phyloP scores from a whole-genome alignment of 2,113 vertebrate species.

The Hypocryptadius cinnamomeus region DNA sequence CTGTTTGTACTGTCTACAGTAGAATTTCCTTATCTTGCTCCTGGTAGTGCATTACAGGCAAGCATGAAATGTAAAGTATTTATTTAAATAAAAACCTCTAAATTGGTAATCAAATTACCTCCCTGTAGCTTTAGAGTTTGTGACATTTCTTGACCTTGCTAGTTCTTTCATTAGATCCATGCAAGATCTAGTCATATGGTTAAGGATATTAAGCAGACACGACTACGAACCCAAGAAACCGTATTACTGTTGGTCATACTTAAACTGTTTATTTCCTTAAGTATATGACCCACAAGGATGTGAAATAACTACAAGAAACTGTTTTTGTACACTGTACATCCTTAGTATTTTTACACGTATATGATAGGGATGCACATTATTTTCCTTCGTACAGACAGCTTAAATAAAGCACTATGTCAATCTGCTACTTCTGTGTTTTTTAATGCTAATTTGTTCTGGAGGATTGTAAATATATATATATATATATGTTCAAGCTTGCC shows the following conservation, averaged over 20 bases:
- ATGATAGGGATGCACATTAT: slow-evolving; percentile 94
- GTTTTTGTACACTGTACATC: slow-evolving; percentile 98
- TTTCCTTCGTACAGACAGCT: slow-evolving; percentile 95
- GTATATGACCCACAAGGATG: slow-evolving; percentile 82
- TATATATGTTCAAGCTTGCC: slow-evolving; percentile 40
- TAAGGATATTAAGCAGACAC: slow-evolving; percentile 79
- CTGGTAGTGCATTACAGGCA: slow-evolving; percentile 89
- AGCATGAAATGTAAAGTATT: slow-evolving; percentile 97
- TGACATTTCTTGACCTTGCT: slow-evolving; percentile 85
- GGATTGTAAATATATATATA: slow-evolving; percentile 61
- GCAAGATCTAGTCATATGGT: slow-evolving; percentile 81
- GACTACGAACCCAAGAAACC: slow-evolving; percentile 74
- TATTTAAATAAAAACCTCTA: slow-evolving; percentile 89
- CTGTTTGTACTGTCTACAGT: slow-evolving; percentile 87
- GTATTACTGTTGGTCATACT: slow-evolving; percentile 79
- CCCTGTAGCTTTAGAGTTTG: slow-evolving; percentile 89
- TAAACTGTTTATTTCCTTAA: slow-evolving; percentile 79
- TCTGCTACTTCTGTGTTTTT: slow-evolving; percentile 75
- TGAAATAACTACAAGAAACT: slow-evolving; percentile 87
- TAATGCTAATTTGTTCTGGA: slow-evolving; percentile 67
- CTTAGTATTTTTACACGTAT: slow-evolving; percentile 98
- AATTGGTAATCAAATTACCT: slow-evolving; percentile 83
- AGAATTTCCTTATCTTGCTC: slow-evolving; percentile 80
- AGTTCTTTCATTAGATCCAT: slow-evolving; percentile 81
- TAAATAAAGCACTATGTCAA: slow-evolving; percentile 98